Evolutionary conservation across 2,888 invertebrate species (phyloP), one percentile per base, ranked within the genome.

Genomic region (Agonopterix heracliana): DNA sequence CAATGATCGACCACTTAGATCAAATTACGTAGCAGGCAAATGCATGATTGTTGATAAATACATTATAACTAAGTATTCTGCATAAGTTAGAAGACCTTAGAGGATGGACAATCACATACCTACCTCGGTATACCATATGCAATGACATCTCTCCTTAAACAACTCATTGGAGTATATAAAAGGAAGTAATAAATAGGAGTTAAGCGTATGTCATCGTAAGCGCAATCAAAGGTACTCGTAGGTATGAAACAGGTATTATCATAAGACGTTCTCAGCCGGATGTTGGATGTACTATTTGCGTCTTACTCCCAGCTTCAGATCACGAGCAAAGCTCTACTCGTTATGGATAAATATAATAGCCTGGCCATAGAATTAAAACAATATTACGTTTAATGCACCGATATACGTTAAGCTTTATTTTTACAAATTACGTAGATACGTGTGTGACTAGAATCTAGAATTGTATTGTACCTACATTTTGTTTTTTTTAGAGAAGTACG

Each of bases 241-340:
- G 49, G 54, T 57, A 54, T 55, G 55, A 60, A 63, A 61, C 59
- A 59, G 56, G 61, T 61, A 66, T 64, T 59, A 59, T 69, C 62
- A 61, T 61, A 61, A 66, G 66, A 68, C 64, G 59, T 56, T 58
- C 63, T 55, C 54, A 73, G 68, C 73, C 73, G 74, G 76, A 77
- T 78, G 71, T 73, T 66, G 61, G 63, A 59, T 63, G 38, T 11
- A 12, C 41, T 64, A 71, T 74, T 74, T 73, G 68, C 71, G 71
- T 68, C 71, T 70, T 66, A 71, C 61, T 61, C 40, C 46, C 46
- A 13, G 45, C 12, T 12, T 13, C 44, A 13, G 9, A 38, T 26
- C 26, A 26, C 26, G 36, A 34, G 45, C 36, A 10, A 36, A 35
- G 45, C 45, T 45, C 45, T 38, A 45, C 3, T 35, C 45, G 17